Evolutionary conservation across 2,797 vertebrate genomes (phyloP), one percentile per base, ranked within the genome.

Genomic region (Pseudomugil gertrudae): DNA sequence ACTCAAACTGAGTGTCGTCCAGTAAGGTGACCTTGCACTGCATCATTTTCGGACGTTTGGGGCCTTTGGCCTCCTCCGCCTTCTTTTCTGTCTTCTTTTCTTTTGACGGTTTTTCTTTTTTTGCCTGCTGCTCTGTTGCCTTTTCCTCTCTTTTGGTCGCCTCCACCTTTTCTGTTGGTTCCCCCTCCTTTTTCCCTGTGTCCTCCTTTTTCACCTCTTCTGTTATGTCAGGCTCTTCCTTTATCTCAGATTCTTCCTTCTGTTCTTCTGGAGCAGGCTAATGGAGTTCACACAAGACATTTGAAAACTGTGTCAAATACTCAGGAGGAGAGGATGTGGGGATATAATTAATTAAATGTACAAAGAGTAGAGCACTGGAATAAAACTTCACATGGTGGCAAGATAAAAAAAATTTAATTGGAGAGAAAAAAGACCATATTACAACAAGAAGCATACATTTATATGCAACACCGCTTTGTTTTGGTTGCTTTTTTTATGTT

Each of bases 1-100:
- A 97, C 85, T 97, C 95, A 72, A 96, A 98, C 74, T 92, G 77
- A 67, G 95, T 89, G 79, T 96, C 95, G 62, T 99, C 98, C 92
- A 99, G 90, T 82, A 99, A 87, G 58, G 92, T 93, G 9, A 99
- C 93, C 90, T 95, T 96, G 90, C 96, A 98, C 73, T 94, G 93
- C 95, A 99, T 96, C 90, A 91, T 96, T 84, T 94, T 95, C 79
- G 92, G 94, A 66, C 89, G 93, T 82, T 92, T 95, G 72, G 91
- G 60, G 54, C 91, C 81, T 85, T 94, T 96, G 19, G 90, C 87
- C 47, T 93, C 89, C 59, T 95, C 95, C 84, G 67, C 65, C 76
- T 94, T 93, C 57, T 92, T 93, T 45, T 85, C 85, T 13, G 78
- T 85, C 57, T 78, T 74, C 63, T 76, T 90, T 60, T 40, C 81